Base-by-base conservation (phyloP, 2,797 vertebrate genomes). In the Galagoides demidoff region DNA sequence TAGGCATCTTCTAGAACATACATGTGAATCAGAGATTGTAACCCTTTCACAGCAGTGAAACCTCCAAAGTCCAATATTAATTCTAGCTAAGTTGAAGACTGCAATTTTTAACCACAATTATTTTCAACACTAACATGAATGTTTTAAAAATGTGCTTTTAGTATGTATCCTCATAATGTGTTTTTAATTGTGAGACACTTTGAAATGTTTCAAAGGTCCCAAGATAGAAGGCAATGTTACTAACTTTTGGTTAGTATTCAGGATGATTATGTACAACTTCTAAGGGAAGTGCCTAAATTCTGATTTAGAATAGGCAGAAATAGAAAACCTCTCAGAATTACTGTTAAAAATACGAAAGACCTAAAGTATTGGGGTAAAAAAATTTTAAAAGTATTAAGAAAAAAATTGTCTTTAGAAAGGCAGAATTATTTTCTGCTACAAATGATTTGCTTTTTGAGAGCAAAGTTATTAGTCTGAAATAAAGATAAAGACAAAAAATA, bases 41-140 rank as follows among this genome's bases (percentile, higher is more conserved):
- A 79, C 55, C 11, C 3, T n/a, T 88, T 29, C 52, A 73, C 2
- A 39, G 22, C 12, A 57, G 13, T 55, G 20, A 96, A 95, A 68
- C 9, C 61, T 79, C 11, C 57, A 13, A 89, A 82, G 20, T 92
- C 27, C 92, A 23, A 64, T 39, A 10, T 37, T 90, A 13, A 39
- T 5, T 52, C 34, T 81, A 43, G 34, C 10, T 95, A 27, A 73
- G 23, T 6, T 63, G 64, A 93, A n/a, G 68, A 66, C 45, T 27
- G 85, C 27, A 70, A 43, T 63, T 84, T 8, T 66, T 73, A 82
- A 87, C 4, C 12, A 23, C 52, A 79, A 81, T 68, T 34, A 61
- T 82, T 94, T 94, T 85, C 34, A 94, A 84, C 43, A 78, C 20
- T 59, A 89, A 14, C 52, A 11, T 57, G 8, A 96, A 49, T 64